Conservation (phyloP, 1,140 invertebrate species). For the Drosophila albomicans region DNA sequence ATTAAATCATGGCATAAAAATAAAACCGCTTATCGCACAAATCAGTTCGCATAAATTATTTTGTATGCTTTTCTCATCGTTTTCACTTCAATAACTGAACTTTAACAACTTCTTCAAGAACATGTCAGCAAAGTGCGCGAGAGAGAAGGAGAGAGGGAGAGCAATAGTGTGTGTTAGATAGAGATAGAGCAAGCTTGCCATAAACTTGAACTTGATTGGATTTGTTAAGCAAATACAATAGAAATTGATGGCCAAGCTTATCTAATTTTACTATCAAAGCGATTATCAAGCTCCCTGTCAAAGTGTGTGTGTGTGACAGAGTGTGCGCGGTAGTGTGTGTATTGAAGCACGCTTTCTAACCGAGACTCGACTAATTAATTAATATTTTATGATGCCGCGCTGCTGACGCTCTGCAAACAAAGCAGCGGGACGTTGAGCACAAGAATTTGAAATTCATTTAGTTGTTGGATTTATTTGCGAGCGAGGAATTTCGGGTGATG, state of each 20-base stretch:
- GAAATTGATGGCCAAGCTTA: constrained; percentile 76
- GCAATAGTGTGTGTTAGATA: background rate
- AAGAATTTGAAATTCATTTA: constrained; percentile 82
- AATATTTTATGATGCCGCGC: constrained; percentile 80
- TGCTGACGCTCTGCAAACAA: constrained; percentile 74
- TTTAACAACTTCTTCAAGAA: constrained; percentile 78
- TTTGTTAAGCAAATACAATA: constrained; percentile 74
- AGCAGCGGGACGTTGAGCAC: constrained; percentile 63
- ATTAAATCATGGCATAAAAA: constrained; percentile 76
- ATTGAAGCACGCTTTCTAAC: constrained; percentile 70
- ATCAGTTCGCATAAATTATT: constrained; percentile 53
- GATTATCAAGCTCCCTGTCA: constrained; percentile 53
- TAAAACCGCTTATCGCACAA: constrained; percentile 69
- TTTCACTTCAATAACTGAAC: constrained; percentile 68
- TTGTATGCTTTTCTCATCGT: constrained; percentile 70
- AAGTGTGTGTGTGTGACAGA: constrained; percentile 14
- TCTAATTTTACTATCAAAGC: constrained; percentile 69
- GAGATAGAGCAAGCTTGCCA: constrained; percentile 35
- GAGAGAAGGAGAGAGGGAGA: background rate
- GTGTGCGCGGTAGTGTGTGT: constrained; percentile 31
- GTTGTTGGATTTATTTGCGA: constrained; percentile 82
- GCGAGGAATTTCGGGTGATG: constrained; percentile 81
- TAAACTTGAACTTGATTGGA: constrained; percentile 80
- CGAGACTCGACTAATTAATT: constrained; percentile 74
- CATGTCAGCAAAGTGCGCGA: constrained; percentile 15